Percentiles rank a stretch among this genome's conserved stretches.
phyloP scores from a whole-genome alignment of 2,797 vertebrate genomes.

The Spondyliosoma cantharus region DNA sequence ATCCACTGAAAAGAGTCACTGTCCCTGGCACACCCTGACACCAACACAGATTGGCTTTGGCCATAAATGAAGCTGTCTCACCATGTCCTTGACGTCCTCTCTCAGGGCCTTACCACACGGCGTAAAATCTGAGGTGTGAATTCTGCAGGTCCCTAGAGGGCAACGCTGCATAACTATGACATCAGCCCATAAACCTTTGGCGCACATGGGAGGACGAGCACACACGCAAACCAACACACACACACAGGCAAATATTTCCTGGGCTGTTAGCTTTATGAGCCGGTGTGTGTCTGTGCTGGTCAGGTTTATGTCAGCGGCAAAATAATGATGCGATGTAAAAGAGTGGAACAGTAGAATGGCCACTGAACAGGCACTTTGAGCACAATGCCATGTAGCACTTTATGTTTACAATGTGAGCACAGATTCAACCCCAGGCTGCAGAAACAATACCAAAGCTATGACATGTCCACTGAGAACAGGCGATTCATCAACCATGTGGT shows the following conservation, averaged over 20 bases:
- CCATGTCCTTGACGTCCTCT: conserved; percentile 62
- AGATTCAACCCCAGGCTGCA: conserved; percentile 39
- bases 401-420: conserved; percentile 39
- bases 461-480: neutral
- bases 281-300: conserved; percentile 20
- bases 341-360: conserved; percentile 18
- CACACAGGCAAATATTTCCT: conserved; percentile 43
- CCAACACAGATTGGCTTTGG: conserved; percentile 16
- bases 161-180: conserved; percentile 79
- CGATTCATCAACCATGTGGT: neutral
- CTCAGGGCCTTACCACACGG: conserved; percentile 61
- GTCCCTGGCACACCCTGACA: conserved; percentile 23
- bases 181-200: conserved; percentile 75
- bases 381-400: conserved; percentile 17
- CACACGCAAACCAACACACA: conserved; percentile 49
- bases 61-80: conserved; percentile 71
- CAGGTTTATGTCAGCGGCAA: conserved; percentile 41
- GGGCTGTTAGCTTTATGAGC: conserved; percentile 61
- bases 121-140: conserved; percentile 79
- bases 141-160: conserved; percentile 70
- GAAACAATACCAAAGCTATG: conserved; percentile 28
- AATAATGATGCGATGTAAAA: conserved; percentile 50
- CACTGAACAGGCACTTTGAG: conserved; percentile 6
- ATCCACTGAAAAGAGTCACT: conserved; percentile 15
- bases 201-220: conserved; percentile 19